Conservation (phyloP, 1,140 invertebrate genomes). For the Gyrodactylus salaris region DNA sequence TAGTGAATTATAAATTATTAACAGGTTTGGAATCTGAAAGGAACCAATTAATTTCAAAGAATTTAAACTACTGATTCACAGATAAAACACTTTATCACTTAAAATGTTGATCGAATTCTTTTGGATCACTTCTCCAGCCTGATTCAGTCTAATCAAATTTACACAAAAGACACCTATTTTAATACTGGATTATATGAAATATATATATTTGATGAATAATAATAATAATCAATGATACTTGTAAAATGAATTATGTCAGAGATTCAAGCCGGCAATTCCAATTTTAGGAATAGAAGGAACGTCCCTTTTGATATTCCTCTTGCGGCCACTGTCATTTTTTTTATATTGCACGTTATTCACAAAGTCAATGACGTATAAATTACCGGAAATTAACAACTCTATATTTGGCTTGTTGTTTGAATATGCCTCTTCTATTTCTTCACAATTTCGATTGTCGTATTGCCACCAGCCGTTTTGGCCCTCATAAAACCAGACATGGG, state of each 20-base stretch:
- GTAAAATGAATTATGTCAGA: background rate
- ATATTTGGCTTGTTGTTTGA: background rate
- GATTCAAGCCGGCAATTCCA: background rate
- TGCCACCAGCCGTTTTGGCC: background rate
- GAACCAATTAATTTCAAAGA: too few relatives aligned
- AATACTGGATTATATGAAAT: too few relatives aligned
- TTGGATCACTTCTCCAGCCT: too few relatives aligned
- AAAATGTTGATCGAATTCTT: too few relatives aligned
- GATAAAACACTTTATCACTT: too few relatives aligned
- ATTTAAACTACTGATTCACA: too few relatives aligned
- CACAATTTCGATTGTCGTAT: background rate
- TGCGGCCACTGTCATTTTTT: background rate
- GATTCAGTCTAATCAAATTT: too few relatives aligned
- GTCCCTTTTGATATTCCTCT: background rate
- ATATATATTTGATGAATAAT: too few relatives aligned
- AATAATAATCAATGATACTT: background rate
- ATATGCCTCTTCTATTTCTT: background rate
- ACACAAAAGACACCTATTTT: too few relatives aligned
- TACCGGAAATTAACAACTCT: background rate
- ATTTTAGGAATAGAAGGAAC: background rate
- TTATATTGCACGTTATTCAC: background rate
- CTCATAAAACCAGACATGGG: background rate
- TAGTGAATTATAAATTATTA: too few relatives aligned
- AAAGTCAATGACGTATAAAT: background rate
- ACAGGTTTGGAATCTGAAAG: too few relatives aligned